Base-by-base conservation (phyloP, 2,797 vertebrate species). In the Eleutherodactylus coqui region DNA sequence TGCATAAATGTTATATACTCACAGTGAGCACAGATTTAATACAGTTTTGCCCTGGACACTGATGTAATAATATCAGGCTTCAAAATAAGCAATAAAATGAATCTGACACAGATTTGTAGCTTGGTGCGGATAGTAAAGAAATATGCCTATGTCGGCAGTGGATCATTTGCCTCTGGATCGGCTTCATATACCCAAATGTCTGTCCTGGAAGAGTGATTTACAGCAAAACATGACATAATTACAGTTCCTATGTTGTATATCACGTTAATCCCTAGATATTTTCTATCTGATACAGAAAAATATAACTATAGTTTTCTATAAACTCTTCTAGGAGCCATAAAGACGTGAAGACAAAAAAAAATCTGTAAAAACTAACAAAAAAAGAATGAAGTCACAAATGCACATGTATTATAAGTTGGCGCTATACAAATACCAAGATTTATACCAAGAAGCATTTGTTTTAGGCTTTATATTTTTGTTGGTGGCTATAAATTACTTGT, bases 31-130 rank as follows among this genome's bases (percentile, higher is more conserved):
- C 24, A 72, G 24, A 72, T 72, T 43, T n/a, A 45, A 64, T 43
- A 13, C 19, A 11, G 29, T 24, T 24, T 55, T 14, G 32, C 17
- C 34, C 34, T 58, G 32, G 49, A 24, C 19, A 38, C 32, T 38
- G 32, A 43, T 83, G 38, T 75, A 55, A 73, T 72, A 83, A 53
- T 43, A 83, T 75, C 24, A 58, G 36, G 55, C 34, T 58, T 53
- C 21, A 55, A 82, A 55, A 53, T 73, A n/a, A 83, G 81, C 81
- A 83, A 75, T 83, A 58, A 58, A 83, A 83, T 19, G 43, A 53
- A 41, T 51, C 49, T 58, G 24, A 41, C 69, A 82, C 38, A 41
- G 36, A 75, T 60, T 83, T 43, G 41, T n/a, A 29, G 38, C 19
- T 82, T 73, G 49, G 67, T 67, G 36, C 45, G 21, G n/a, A 27